Evolutionary conservation across 2,113 vertebrate species (phyloP).

Genomic region (Lepus americanus): DNA sequence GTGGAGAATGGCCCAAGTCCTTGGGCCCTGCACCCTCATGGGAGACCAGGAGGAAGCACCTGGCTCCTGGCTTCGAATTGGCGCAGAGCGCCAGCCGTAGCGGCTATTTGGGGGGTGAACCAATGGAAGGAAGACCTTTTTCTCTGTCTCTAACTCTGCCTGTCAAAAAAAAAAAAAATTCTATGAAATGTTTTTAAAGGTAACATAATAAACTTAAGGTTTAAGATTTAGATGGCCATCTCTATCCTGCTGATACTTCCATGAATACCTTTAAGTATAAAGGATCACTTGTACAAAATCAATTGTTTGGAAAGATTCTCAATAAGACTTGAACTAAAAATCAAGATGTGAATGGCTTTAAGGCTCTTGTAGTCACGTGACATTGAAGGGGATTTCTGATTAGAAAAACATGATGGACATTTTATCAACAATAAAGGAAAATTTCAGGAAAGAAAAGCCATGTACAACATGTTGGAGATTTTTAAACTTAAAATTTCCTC

Average conservation of each 20-base stretch:
- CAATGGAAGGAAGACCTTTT: too few species aligned
- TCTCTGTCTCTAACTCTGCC: too few species aligned
- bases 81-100: too few species aligned
- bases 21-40: too few species aligned
- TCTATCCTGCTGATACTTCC: background rate
- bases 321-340: background rate
- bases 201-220: background rate
- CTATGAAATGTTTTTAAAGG: slow-evolving; percentile 12
- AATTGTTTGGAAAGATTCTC: slow-evolving; percentile 33
- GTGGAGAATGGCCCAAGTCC: too few species aligned
- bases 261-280: slow-evolving; percentile 21
- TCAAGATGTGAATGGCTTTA: background rate
- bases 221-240: background rate
- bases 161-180: background rate
- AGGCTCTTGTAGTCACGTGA: background rate
- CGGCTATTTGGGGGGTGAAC: too few species aligned
- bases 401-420: background rate
- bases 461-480: background rate
- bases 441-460: background rate
- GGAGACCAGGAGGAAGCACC: too few species aligned
- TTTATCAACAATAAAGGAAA: slow-evolving; percentile 4
- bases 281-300: background rate
- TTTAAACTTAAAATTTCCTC: background rate
- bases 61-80: too few species aligned
- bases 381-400: slow-evolving; percentile 2